These are phyloP conservation scores for Phalacrocorax pelagicus DNA, from an alignment of 2,113 vertebrate genomes.

Conservation along the genomic window DNA sequence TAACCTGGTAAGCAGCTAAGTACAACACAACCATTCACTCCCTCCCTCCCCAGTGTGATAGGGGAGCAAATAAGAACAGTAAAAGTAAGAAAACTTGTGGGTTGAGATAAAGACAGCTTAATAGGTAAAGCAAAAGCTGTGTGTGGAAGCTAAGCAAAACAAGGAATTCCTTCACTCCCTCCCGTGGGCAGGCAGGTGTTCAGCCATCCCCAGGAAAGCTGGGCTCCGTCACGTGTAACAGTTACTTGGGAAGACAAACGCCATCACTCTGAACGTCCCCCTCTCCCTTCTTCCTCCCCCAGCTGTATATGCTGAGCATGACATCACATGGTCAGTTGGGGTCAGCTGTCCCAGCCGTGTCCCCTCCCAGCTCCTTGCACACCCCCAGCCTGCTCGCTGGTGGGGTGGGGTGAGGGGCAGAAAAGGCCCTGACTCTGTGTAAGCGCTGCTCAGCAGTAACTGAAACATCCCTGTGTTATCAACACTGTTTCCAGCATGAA, in stretches of 20 bases:
- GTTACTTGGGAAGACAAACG: background rate
- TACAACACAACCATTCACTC: background rate
- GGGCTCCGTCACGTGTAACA: fast-evolving
- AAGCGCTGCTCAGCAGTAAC: background rate
- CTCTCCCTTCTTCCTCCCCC: background rate
- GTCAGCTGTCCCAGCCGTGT: background rate
- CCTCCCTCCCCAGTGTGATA: background rate
- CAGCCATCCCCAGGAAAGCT: background rate
- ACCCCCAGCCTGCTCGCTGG: fast-evolving
- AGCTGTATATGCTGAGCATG: background rate
- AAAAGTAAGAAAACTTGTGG: background rate
- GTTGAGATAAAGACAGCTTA: background rate
- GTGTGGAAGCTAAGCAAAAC: background rate
- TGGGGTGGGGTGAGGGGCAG: background rate
- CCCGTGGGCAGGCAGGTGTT: background rate
- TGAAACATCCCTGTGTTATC: background rate
- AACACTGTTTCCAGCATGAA: background rate
- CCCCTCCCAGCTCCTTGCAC: background rate
- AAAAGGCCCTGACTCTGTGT: background rate
- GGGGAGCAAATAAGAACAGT: background rate
- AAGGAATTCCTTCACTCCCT: background rate
- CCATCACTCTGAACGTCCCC: fast-evolving
- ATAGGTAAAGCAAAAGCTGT: background rate
- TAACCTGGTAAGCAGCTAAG: background rate
- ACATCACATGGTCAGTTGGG: background rate